A percentile compares a stretch with the other conserved stretches of the same genome.
Evolutionary conservation across 2,797 vertebrate genomes (phyloP).

Genomic region (Schizothorax lantsangensis): DNA sequence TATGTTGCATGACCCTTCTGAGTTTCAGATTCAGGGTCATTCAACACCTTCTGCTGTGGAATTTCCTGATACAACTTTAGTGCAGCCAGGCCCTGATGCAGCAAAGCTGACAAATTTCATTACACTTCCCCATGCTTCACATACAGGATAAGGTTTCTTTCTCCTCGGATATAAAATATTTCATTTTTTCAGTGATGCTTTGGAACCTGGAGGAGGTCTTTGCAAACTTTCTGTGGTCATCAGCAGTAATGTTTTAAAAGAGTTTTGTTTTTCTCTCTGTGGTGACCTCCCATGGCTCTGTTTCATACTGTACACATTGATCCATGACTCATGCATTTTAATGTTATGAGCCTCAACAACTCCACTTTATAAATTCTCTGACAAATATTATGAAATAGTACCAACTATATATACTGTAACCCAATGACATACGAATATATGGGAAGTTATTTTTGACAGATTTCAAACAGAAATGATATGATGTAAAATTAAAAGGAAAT

Average conservation of each 20-base stretch:
- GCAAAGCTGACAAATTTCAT: neutral
- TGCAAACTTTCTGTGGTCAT: neutral
- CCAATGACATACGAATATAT: neutral
- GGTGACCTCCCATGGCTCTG: constrained; percentile 1
- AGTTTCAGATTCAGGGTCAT: constrained; percentile 4
- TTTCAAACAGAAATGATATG: neutral
- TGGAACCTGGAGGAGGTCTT: neutral
- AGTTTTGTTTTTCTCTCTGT: neutral
- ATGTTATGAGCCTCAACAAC: constrained; percentile 23
- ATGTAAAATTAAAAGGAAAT: neutral
- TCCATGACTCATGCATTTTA: neutral
- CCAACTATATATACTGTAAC: neutral
- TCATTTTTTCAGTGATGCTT: neutral
- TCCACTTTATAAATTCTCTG: neutral
- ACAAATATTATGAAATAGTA: neutral
- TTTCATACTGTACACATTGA: neutral
- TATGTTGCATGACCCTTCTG: neutral
- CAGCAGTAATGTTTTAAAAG: neutral
- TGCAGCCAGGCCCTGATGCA: neutral
- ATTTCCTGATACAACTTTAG: neutral
- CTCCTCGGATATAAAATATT: neutral
- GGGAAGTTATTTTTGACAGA: neutral
- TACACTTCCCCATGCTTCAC: neutral
- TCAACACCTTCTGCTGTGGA: neutral
- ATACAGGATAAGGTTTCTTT: neutral